Conservation (phyloP, 2,797 vertebrate genomes). For the Lagorchestes hirsutus region DNA sequence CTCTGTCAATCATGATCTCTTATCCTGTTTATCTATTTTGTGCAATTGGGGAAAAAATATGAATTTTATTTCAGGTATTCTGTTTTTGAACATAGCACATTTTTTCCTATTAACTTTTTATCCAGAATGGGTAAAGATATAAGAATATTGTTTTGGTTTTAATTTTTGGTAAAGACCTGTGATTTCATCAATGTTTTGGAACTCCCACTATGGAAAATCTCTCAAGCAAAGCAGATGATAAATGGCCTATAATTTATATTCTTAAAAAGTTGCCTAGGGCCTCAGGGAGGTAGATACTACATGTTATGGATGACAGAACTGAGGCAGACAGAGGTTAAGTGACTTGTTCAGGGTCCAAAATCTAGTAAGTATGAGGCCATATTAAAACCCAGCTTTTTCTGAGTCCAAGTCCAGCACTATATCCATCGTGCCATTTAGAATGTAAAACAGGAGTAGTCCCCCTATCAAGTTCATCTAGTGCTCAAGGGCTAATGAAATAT, state of each 20-base stretch:
- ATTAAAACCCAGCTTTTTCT: not conserved
- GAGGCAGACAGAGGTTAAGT: not conserved
- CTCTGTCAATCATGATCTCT: slow-evolving; percentile 5
- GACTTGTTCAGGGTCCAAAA: not conserved
- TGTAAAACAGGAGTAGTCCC: not conserved
- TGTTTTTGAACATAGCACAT: not conserved
- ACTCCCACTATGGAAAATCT: not conserved
- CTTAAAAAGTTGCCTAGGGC: not conserved
- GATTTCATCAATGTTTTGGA: not conserved
- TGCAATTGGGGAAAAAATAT: not conserved
- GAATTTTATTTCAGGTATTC: not conserved
- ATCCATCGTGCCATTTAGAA: not conserved
- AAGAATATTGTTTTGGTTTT: not conserved
- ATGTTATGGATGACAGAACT: not conserved
- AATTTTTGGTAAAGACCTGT: not conserved
- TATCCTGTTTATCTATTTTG: not conserved
- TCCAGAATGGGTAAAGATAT: not conserved
- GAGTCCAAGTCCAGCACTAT: not conserved
- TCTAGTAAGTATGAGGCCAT: not conserved
- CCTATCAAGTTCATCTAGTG: not conserved
- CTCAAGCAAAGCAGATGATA: not conserved
- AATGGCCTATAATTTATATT: too few species aligned
- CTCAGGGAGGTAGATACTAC: not conserved
- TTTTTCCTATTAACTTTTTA: not conserved
- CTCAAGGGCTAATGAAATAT: not conserved